Percentiles rank a stretch among this genome's conserved stretches.
phyloP scores from a whole-genome alignment of 2,113 vertebrate genomes.

The Callipepla californica region DNA sequence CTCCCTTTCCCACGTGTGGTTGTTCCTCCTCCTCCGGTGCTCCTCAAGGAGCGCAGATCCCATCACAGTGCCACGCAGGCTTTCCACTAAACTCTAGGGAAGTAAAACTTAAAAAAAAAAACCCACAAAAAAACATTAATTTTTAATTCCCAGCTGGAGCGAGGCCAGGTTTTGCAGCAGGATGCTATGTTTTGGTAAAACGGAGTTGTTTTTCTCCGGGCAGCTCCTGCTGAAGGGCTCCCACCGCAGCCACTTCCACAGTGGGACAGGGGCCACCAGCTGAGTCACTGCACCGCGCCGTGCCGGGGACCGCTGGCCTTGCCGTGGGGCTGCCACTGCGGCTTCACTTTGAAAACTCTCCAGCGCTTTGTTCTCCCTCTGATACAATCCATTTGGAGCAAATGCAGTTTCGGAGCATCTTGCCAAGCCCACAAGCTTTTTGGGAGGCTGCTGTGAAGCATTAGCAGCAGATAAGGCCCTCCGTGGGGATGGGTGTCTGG shows the following conservation, averaged over 20 bases:
- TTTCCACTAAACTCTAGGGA: conserved; percentile 28
- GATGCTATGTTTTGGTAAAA: background rate
- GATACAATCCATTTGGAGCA: conserved; percentile 67
- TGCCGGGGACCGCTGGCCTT: background rate
- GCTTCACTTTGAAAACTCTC: conserved; percentile 43
- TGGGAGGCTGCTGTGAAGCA: conserved; percentile 30
- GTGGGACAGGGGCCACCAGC: background rate
- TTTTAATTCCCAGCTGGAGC: background rate
- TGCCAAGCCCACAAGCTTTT: conserved; percentile 52
- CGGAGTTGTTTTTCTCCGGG: background rate
- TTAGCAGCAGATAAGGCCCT: conserved; percentile 34
- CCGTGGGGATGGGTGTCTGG: background rate
- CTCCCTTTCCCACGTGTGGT: background rate
- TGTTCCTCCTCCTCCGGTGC: background rate
- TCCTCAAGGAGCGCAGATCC: background rate
- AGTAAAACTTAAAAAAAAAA: background rate
- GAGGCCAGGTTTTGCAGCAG: background rate
- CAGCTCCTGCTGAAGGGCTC: background rate
- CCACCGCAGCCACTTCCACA: rapidly evolving
- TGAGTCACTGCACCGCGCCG: background rate
- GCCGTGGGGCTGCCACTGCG: rapidly evolving
- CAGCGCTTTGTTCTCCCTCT: conserved; percentile 54
- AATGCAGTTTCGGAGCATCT: conserved; percentile 35
- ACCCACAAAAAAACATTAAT: background rate
- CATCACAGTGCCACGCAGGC: background rate